phyloP scores from a whole-genome alignment of 2,113 vertebrate genomes.

The Anhinga anhinga region DNA sequence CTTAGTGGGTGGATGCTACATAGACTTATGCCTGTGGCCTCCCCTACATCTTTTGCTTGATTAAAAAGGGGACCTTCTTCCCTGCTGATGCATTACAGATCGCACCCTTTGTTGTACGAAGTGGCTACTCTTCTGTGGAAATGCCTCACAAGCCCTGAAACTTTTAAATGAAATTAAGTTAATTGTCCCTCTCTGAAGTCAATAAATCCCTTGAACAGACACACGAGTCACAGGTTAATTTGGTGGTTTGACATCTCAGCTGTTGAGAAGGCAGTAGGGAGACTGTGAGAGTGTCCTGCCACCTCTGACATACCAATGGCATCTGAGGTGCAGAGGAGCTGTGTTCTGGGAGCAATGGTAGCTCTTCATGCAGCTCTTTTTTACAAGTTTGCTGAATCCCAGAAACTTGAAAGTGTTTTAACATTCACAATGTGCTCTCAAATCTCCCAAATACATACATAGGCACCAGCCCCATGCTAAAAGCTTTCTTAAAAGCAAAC shows the following conservation, averaged over 20 bases:
- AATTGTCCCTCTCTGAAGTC: background rate
- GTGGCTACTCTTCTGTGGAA: background rate
- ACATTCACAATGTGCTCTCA: background rate
- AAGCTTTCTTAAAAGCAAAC: constrained; percentile 20
- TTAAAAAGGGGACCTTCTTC: background rate
- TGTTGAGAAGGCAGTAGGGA: background rate
- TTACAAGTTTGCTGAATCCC: background rate
- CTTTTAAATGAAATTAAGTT: background rate
- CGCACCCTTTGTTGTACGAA: background rate
- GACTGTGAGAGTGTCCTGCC: background rate
- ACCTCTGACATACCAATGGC: background rate
- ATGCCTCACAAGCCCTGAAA: background rate
- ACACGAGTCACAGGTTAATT: background rate
- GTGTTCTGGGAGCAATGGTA: background rate
- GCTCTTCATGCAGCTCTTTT: background rate
- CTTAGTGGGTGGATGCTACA: rapidly evolving
- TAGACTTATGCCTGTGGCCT: background rate
- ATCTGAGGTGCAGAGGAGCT: background rate
- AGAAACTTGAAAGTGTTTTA: background rate
- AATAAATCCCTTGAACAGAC: background rate
- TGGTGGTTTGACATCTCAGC: background rate
- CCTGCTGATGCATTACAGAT: background rate
- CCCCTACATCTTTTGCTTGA: background rate
- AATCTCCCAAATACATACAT: background rate
- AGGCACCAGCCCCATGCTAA: background rate